Evolutionary conservation across 2,113 vertebrate species (phyloP).

Genomic region (Pterocles gutturalis): DNA sequence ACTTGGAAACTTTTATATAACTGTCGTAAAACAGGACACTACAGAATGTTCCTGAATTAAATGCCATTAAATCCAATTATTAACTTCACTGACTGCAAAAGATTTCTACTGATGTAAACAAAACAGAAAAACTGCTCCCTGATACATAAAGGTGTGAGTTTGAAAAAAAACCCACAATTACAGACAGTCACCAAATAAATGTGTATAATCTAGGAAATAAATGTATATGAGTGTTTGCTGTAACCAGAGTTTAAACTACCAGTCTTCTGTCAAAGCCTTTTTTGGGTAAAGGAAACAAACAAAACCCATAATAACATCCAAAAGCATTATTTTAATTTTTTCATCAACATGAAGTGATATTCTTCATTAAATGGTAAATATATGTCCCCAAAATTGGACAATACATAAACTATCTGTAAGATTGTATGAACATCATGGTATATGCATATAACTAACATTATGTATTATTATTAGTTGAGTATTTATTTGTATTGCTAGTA

Average conservation of each 20-base stretch:
- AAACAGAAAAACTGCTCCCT: neutral
- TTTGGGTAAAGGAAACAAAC: neutral
- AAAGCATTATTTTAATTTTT: neutral
- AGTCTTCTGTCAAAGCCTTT: neutral
- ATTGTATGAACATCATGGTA: neutral
- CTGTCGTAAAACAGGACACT: neutral
- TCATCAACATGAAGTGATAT: neutral
- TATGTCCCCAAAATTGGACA: neutral
- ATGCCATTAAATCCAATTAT: neutral
- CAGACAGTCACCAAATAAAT: neutral
- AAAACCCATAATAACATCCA: neutral
- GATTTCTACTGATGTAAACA: neutral
- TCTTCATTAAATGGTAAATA: neutral
- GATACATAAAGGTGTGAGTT: neutral
- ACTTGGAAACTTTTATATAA: neutral
- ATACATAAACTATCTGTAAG: neutral
- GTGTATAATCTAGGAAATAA: neutral
- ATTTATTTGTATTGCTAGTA: neutral
- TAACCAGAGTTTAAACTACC: neutral
- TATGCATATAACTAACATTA: neutral
- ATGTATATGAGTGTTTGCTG: neutral
- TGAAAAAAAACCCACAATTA: neutral
- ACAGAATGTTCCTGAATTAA: neutral
- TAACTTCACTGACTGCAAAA: neutral
- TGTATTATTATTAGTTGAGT: neutral